Evolutionary conservation across 2,888 invertebrate species (phyloP), one percentile per base, ranked within the genome.

Genomic region (Cataglyphis cursor): DNA sequence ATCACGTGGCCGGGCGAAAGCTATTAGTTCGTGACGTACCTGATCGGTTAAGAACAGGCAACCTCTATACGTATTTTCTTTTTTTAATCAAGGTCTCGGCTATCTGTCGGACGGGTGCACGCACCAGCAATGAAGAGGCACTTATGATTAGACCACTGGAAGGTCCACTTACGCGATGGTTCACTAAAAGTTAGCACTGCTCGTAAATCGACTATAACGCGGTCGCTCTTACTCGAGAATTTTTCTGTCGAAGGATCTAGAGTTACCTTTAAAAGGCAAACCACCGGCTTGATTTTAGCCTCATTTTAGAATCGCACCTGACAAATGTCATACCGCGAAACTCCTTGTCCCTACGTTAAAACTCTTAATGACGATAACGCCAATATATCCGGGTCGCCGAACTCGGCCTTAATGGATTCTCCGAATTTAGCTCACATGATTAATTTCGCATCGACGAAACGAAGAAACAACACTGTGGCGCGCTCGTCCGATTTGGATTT

Each of bases 371-470:
- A 90, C 90, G 90, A 91, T 90, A 90, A 83, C 87, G 83, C 73
- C 85, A 89, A 89, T 88, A 89, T 57, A 66, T 65, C 54, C 74
- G 65, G 85, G 64, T 81, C 87, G 54, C 73, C 85, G 83, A 86
- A 82, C 80, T 72, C 81, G 61, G 83, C 83, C 92, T 92, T 94
- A 94, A 94, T 94, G 94, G 94, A 91, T 94, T 94, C 94, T 87
- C 85, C 88, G 94, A 94, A 94, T 89, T 93, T 91, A 90, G 91
- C 93, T 92, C 85, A 92, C 92, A 92, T 93, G 94, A 94, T 94
- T 93, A 94, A 94, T 94, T 93, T 93, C 84, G 91, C 92, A 91
- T 92, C 91, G 92, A 88, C 41, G 85, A 84, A 84, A 88, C 85
- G 75, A 70, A 73, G 82, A 83, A 88, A 86, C 87, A 59, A 81